A percentile compares a stretch with the other conserved stretches of the same genome.
These are phyloP conservation scores for Odontomyia ornata DNA, from an alignment of 2,888 invertebrate genomes.

Conservation along the genomic window DNA sequence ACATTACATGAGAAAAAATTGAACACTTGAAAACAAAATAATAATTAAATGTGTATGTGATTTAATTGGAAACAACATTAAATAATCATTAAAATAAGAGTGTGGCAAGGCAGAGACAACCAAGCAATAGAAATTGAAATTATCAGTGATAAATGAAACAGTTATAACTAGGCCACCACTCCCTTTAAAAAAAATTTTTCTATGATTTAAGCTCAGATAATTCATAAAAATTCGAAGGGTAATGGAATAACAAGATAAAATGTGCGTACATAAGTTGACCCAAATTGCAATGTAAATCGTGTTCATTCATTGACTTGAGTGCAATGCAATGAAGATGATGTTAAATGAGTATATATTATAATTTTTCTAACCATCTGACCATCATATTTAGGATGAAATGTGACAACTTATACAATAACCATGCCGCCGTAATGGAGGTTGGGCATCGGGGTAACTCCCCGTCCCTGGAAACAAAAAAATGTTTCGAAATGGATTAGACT, in stretches of 20 bases:
- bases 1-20: slow-evolving; percentile 18
- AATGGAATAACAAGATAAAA: neutral
- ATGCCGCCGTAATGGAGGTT: too few species aligned
- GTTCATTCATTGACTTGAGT: neutral
- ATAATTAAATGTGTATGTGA: neutral
- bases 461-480: too few species aligned
- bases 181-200: slow-evolving; percentile 19
- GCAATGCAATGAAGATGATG: neutral
- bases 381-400: neutral
- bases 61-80: neutral
- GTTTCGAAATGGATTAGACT: too few species aligned
- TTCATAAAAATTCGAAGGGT: slow-evolving; percentile 6
- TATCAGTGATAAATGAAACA: neutral
- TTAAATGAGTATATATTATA: neutral
- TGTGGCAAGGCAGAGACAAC: neutral
- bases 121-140: slow-evolving; percentile 5
- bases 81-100: neutral
- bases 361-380: too few species aligned
- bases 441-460: too few species aligned
- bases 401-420: too few species aligned
- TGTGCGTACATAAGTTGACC: neutral
- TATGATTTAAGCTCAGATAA: slow-evolving; percentile 27
- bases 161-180: neutral
- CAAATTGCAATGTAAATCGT: neutral
- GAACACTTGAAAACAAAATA: slow-evolving; percentile 7